Percentiles rank a stretch among this genome's conserved stretches.
Evolutionary conservation across 2,888 invertebrate species (phyloP).

Genomic region (Tenthredo scrophulariae): DNA sequence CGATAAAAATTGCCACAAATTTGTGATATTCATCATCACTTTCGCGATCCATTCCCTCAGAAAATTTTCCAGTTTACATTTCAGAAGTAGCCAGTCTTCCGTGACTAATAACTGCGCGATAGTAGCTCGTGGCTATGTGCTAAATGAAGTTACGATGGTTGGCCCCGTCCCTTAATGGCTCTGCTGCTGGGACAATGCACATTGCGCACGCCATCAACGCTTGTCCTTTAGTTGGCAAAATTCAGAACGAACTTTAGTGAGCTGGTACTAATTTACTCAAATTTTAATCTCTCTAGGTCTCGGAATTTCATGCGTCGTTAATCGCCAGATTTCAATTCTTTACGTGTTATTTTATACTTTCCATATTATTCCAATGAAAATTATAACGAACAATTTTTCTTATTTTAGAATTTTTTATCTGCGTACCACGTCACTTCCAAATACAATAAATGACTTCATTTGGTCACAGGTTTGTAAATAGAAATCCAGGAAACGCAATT

Average conservation of each 20-base stretch:
- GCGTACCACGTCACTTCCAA: background rate
- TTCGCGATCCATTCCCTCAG: background rate
- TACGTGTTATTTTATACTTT: background rate
- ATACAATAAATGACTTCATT: background rate
- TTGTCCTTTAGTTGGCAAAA: conserved; percentile 9
- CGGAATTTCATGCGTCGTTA: background rate
- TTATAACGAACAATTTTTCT: background rate
- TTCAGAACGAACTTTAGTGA: background rate
- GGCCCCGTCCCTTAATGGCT: conserved; percentile 28
- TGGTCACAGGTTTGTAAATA: too few species aligned
- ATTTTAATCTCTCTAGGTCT: background rate
- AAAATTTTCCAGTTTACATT: background rate
- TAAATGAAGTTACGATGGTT: conserved; percentile 46
- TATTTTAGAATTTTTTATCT: background rate
- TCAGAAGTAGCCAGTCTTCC: conserved; percentile 29
- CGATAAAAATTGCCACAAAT: background rate
- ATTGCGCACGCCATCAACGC: conserved; percentile 24
- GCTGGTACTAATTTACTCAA: background rate
- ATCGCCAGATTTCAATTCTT: background rate
- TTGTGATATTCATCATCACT: background rate
- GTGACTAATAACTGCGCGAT: conserved; percentile 46
- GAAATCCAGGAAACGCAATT: background rate
- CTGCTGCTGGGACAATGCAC: conserved; percentile 25
- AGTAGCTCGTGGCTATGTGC: conserved; percentile 44
- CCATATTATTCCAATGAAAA: background rate